Base-by-base conservation (phyloP, 2,888 invertebrate species). In the Hydraecia micacea region DNA sequence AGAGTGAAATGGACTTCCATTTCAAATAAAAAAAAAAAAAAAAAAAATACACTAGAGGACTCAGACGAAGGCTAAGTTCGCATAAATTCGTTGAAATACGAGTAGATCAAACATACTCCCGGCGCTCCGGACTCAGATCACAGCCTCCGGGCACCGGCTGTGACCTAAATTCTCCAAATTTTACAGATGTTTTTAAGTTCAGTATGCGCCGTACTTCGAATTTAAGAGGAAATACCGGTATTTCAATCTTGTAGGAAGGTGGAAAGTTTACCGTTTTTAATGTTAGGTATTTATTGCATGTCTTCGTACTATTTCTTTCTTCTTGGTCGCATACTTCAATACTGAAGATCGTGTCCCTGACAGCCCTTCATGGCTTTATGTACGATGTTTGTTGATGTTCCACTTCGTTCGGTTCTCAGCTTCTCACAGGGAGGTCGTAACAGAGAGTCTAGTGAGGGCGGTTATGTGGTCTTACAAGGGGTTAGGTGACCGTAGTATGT, bases 41-140 rank as follows among this genome's bases (percentile, higher is more conserved):
- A 0, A 65, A 60, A 28, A 42, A 36, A 62, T 42, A 62, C 46
- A 5, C 18, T 36, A 28, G 39, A 70, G 42, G 4, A 67, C 25
- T 73, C 25, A 8, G 6, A 55, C 21, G n/a, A 67, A 63, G 36
- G 36, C 69, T 39, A 66, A 60, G 13, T 74, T 73, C 28, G n/a
- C 36, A 78, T 25, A 79, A 79, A 79, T 80, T 73, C 55, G 28
- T 66, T 58, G n/a, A 72, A 78, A 86, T 80, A n/a, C n/a, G n/a
- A n/a, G n/a, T n/a, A 73, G 63, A 87, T 86, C 81, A 69, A 74
- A 79, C 75, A 13, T 71, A 79, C 74, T 70, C 46, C 32, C 66
- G 36, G 21, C 68, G 18, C 55, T 49, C 18, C 13, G 58, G 21
- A n/a, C 42, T 69, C 28, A 11, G n/a, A 68, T 63, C 67, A 28